Evolutionary conservation across 2,888 invertebrate genomes (phyloP).

Genomic region (Drosophila kanekoi): DNA sequence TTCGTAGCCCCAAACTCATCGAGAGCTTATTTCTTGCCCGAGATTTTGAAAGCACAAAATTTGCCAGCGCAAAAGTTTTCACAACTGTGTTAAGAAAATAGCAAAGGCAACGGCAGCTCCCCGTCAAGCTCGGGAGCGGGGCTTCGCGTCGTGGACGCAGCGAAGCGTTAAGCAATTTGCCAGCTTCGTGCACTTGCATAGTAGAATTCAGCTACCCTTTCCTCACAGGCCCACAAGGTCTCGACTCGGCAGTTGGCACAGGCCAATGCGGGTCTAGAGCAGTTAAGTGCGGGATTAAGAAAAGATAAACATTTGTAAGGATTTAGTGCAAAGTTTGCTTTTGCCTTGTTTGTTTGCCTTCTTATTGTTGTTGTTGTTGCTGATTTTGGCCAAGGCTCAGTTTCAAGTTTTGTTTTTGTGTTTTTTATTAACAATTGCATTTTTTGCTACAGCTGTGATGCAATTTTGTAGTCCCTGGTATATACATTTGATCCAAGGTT

Average conservation of each 20-base stretch:
- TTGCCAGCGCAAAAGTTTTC: slow-evolving; percentile 69
- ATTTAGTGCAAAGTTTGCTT: slow-evolving; percentile 82
- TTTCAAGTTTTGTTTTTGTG: slow-evolving; percentile 20
- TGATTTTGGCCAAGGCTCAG: slow-evolving; percentile 28
- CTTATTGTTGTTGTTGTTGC: slow-evolving; percentile 57
- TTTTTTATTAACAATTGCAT: slow-evolving; percentile 36
- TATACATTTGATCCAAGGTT: too few relatives aligned
- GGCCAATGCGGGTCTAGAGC: slow-evolving; percentile 71
- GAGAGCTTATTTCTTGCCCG: slow-evolving; percentile 36
- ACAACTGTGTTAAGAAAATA: slow-evolving; percentile 81
- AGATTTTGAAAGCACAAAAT: slow-evolving; percentile 67
- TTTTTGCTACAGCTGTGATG: slow-evolving; percentile 20
- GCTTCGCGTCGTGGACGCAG: slow-evolving; percentile 48
- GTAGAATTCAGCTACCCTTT: slow-evolving; percentile 11
- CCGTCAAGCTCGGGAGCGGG: slow-evolving; percentile 12
- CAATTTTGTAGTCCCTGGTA: not conserved
- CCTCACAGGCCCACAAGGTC: slow-evolving; percentile 31
- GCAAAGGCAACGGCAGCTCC: slow-evolving; percentile 38
- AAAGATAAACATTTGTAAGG: slow-evolving; percentile 85
- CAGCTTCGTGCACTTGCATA: slow-evolving; percentile 61
- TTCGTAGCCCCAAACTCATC: slow-evolving; percentile 34
- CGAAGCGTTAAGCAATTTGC: slow-evolving; percentile 80
- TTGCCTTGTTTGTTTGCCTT: slow-evolving; percentile 71
- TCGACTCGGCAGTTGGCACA: slow-evolving; percentile 30
- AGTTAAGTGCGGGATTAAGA: slow-evolving; percentile 84